phyloP scores from a whole-genome alignment of 1,140 invertebrate genomes.

The Saccostrea cuccullata region DNA sequence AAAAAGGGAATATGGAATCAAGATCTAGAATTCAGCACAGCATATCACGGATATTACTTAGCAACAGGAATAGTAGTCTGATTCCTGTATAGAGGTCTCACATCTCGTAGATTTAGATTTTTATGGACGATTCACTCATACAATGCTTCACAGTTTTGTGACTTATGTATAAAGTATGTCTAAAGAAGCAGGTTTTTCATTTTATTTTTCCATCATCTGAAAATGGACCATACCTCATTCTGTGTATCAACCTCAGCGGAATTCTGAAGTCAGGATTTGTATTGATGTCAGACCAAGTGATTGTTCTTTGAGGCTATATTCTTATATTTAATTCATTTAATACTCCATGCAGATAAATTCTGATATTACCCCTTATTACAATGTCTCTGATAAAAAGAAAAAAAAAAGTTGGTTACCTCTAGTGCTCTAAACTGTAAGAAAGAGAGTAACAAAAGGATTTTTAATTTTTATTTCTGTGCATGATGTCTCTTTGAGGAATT shows the following conservation, averaged over 20 bases:
- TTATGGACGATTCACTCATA: neutral
- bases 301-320: neutral
- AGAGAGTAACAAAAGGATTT: too few relatives aligned
- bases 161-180: neutral
- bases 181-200: neutral
- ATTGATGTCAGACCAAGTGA: neutral
- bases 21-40: conserved; percentile 24
- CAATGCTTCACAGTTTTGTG: neutral
- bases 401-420: too few relatives aligned
- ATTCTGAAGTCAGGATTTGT: neutral
- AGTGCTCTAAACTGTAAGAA: too few relatives aligned
- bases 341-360: neutral
- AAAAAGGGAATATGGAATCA: neutral
- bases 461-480: too few relatives aligned
- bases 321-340: neutral
- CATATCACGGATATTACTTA: conserved; percentile 17
- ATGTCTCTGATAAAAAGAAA: neutral
- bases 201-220: neutral
- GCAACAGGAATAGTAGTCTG: neutral
- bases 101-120: conserved; percentile 13
- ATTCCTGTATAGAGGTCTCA: neutral
- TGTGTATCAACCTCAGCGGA: neutral
- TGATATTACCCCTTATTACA: neutral
- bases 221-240: conserved; percentile 17
- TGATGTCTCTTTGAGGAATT: neutral